Evolutionary conservation across 2,113 vertebrate genomes (phyloP).

Genomic region (Orycteropus afer): DNA sequence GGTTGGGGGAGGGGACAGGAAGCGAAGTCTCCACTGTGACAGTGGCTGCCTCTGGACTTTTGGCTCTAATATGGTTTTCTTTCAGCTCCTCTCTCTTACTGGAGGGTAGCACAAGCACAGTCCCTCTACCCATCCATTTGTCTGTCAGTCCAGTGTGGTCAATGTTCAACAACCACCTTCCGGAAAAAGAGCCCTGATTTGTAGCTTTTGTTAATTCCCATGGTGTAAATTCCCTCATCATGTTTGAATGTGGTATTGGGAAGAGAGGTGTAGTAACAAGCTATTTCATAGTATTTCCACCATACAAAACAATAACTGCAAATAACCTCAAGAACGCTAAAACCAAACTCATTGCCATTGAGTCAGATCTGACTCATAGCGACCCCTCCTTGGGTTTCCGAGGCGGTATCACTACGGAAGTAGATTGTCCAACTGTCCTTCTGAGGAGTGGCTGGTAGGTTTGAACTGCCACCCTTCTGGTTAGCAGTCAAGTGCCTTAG

Average conservation of each 20-base stretch:
- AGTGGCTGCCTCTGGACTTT: conserved; percentile 6
- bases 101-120: background rate
- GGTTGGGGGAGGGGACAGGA: background rate
- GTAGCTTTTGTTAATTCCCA: conserved; percentile 44
- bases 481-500: too few species aligned
- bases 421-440: too few species aligned
- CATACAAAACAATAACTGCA: background rate
- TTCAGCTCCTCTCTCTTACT: background rate
- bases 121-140: background rate
- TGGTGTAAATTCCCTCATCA: conserved; percentile 7
- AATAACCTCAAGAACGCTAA: background rate
- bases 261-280: background rate
- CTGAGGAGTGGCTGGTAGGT: too few species aligned
- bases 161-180: conserved; percentile 12
- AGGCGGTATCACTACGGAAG: too few species aligned
- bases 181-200: background rate
- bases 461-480: too few species aligned
- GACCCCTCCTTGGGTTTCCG: too few species aligned
- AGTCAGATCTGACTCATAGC: too few species aligned
- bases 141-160: background rate
- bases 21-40: background rate
- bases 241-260: background rate
- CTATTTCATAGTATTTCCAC: background rate
- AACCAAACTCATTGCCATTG: too few species aligned
- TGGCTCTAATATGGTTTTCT: background rate